These are phyloP conservation scores for Rhabdomys pumilio DNA, from an alignment of 2,797 vertebrate species.

Conservation along the genomic window DNA sequence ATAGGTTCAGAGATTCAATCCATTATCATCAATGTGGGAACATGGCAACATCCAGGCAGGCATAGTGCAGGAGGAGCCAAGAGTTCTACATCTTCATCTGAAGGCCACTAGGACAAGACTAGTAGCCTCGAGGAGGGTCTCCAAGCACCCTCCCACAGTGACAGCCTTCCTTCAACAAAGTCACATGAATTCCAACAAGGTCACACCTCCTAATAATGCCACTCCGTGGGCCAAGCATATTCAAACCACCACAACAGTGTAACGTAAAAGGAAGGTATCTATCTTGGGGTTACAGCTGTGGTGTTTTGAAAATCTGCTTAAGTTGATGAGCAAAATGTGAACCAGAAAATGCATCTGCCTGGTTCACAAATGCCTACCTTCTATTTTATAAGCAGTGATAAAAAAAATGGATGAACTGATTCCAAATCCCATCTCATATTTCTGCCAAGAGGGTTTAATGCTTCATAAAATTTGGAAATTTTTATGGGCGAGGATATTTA, in stretches of 20 bases:
- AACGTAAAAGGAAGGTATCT: neutral
- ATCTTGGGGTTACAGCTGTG: neutral
- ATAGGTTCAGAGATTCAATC: neutral
- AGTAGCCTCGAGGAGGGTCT: neutral
- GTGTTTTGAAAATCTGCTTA: neutral
- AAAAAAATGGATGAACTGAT: neutral
- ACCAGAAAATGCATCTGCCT: neutral
- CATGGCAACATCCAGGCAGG: neutral
- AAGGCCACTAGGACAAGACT: neutral
- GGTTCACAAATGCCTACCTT: neutral
- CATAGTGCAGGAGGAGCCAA: neutral
- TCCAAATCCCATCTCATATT: neutral
- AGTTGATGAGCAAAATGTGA: neutral
- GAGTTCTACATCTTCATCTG: neutral
- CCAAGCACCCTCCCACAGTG: neutral
- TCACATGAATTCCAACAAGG: neutral
- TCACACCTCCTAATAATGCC: neutral
- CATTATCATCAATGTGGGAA: neutral
- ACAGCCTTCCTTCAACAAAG: neutral
- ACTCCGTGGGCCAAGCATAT: neutral
- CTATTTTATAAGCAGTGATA: neutral
- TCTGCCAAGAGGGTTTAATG: neutral
- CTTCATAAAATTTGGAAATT: constrained; percentile 4
- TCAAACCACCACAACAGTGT: neutral
- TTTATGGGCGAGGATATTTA: neutral